Evolutionary conservation across 1,140 invertebrate species (phyloP), one percentile per base, ranked within the genome.

Genomic region (Ostrea edulis): DNA sequence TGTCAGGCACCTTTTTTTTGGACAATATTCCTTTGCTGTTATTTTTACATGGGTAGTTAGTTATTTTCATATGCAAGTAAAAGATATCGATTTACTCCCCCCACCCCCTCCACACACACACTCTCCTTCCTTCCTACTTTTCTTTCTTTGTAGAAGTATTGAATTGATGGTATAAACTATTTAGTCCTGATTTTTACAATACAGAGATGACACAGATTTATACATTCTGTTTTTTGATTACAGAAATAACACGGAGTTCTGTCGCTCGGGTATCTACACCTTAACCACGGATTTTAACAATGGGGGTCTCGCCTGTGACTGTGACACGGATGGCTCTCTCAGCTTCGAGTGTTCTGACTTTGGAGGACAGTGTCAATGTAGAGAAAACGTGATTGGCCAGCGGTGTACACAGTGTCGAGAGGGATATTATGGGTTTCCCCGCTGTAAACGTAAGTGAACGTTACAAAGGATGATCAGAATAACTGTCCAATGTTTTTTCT

Each of bases 321-420:
- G 99, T 94, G 97, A 99, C 93, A 97, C 97, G 91, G 97, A 97
- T 84, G 99, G 99, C 0, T 98, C 98, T 0, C 96, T 96, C 0
- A 98, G 97, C 92, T 98, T 99, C 92, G 97, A 98, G 88, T 96
- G 96, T 91, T 96, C 98, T 82, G 96, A 96, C 55, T 99, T 99
- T 93, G 99, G 99, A 0, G 99, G 99, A 0, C 98, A 99, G 93
- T 99, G 99, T 94, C 96, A 96, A 0, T 99, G 99, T 94, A 97
- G 97, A 92, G 96, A 97, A 0, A 98, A 99, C 94, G 97, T 99
- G 0, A 99, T 99, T 90, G 99, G 98, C 62, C 96, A 98, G 81
- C 96, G 96, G 35, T 99, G 99, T 94, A 97, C 97, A 62, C 96
- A 97, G 20, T 99, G 99, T 94, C 96, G 96, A 89, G 98, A 98